These are phyloP conservation scores for Stichodactyla helianthus DNA, from an alignment of 64 coral and sea anemone species.

Conservation along the genomic window DNA sequence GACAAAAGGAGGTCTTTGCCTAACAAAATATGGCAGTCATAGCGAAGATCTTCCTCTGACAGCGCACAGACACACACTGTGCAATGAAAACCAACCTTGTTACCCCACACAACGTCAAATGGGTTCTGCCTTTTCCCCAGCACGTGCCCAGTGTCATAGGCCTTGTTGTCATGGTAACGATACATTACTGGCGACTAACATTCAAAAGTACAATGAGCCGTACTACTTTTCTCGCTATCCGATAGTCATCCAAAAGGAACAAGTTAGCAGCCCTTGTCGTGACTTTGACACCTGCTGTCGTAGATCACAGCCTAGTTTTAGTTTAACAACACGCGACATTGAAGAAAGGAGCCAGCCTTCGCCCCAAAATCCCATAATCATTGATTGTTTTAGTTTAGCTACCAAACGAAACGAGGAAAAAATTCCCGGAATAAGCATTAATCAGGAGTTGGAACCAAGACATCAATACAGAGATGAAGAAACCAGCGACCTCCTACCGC, in stretches of 20 bases:
- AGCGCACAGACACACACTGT: not conserved
- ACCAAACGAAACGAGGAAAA: not conserved
- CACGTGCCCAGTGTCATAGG: not conserved
- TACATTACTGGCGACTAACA: too few species aligned
- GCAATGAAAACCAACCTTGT: not conserved
- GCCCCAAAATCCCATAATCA: not conserved
- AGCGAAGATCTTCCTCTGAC: not conserved
- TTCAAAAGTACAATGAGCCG: slow-evolving; percentile 4
- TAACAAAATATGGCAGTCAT: not conserved
- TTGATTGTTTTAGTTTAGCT: slow-evolving; percentile 1
- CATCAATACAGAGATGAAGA: not conserved
- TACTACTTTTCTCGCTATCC: not conserved
- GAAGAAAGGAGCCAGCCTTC: not conserved
- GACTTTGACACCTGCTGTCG: not conserved
- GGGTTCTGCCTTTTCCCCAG: not conserved
- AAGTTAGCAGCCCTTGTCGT: not conserved
- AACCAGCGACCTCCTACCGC: not conserved
- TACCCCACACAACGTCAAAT: not conserved
- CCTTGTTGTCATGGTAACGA: not conserved
- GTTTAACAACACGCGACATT: not conserved
- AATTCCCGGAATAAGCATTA: not conserved
- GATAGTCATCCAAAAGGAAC: not conserved
- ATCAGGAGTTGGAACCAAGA: not conserved
- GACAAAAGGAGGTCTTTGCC: not conserved
- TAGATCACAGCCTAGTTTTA: not conserved